Percentiles rank a stretch among this genome's conserved stretches.
Evolutionary conservation across 2,797 vertebrate genomes (phyloP).

Genomic region (Lepus townsendii): DNA sequence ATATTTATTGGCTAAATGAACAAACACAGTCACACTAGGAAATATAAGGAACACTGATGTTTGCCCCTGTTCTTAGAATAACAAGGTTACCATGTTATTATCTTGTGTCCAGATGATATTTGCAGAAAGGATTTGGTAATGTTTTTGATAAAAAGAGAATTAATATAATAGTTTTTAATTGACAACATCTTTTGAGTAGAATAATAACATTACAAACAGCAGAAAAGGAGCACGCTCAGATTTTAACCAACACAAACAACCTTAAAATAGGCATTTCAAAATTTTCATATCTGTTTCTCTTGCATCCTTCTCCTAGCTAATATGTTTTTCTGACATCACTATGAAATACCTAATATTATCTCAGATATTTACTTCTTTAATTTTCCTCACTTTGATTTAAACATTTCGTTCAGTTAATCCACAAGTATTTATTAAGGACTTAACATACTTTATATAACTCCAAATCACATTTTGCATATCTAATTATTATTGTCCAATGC

Average conservation of each 20-base stretch:
- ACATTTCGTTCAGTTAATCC: neutral
- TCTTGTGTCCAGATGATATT: neutral
- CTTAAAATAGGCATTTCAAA: conserved; percentile 10
- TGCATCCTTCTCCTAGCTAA: neutral
- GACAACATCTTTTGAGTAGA: neutral
- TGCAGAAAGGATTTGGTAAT: neutral
- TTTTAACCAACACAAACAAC: neutral
- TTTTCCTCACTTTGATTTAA: neutral
- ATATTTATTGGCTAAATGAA: neutral
- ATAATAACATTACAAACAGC: neutral
- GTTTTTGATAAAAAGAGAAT: neutral
- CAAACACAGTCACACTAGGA: neutral
- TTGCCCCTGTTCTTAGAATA: neutral
- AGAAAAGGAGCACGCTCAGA: neutral
- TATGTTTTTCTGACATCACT: neutral
- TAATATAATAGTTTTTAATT: neutral
- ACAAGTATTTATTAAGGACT: neutral
- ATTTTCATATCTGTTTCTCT: neutral
- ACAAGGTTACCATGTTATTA: neutral
- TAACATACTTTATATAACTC: neutral
- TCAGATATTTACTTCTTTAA: neutral
- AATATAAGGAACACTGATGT: neutral
- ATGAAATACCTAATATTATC: neutral
- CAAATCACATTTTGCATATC: neutral
- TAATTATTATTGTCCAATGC: neutral